A percentile compares a stretch with the other conserved stretches of the same genome.
Conservation (phyloP, 2,888 invertebrate genomes). For the Mythimna impura region DNA sequence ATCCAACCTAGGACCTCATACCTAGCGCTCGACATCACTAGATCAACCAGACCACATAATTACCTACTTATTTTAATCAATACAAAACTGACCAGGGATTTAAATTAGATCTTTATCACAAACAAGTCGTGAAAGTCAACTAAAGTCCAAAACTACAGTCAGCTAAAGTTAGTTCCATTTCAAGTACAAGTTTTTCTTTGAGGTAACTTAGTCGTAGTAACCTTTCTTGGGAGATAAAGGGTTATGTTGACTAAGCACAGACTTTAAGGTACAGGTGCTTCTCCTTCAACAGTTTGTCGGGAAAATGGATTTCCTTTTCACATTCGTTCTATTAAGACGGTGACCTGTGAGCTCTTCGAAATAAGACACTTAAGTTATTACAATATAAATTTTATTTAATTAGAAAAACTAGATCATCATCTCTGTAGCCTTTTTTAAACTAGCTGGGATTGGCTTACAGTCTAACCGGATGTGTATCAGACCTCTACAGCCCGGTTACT, state of each 20-base stretch:
- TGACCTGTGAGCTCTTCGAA: too few relatives aligned
- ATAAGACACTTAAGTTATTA: too few relatives aligned
- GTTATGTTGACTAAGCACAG: not conserved
- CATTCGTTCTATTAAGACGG: too few relatives aligned
- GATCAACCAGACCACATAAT: not conserved
- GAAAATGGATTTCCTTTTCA: not conserved
- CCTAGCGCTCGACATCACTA: too few relatives aligned
- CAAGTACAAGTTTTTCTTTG: conserved; percentile 37
- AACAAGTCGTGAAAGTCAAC: not conserved
- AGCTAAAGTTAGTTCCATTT: not conserved
- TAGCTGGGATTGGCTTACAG: too few relatives aligned
- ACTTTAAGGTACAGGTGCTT: conserved; percentile 7
- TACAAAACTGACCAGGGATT: conserved; percentile 9
- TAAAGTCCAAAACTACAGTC: not conserved
- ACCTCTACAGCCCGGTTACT: too few relatives aligned
- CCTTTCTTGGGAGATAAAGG: conserved; percentile 10
- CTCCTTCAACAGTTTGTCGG: not conserved
- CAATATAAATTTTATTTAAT: too few relatives aligned
- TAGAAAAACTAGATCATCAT: too few relatives aligned
- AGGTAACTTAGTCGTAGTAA: not conserved
- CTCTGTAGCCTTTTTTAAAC: too few relatives aligned
- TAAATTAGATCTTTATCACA: not conserved
- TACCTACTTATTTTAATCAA: conserved; percentile 5
- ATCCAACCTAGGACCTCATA: not conserved
- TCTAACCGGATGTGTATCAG: too few relatives aligned